Conservation (phyloP, 2,113 vertebrate species). For the Passer montanus region DNA sequence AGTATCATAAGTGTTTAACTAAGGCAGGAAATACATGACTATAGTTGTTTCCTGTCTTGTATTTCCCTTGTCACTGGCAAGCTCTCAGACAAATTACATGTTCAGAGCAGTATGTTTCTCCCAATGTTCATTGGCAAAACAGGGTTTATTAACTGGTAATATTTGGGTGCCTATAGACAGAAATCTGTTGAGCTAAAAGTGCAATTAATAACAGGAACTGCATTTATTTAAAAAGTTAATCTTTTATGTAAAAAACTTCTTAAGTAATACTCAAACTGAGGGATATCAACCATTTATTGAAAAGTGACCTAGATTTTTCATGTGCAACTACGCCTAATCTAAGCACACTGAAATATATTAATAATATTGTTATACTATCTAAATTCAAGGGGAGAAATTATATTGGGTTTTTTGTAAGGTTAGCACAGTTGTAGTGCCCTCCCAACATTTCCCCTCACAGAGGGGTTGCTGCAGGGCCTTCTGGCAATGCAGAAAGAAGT, state of each 20-base stretch:
- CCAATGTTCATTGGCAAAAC: background rate
- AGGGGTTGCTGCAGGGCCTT: background rate
- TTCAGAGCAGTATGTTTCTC: background rate
- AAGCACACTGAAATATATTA: background rate
- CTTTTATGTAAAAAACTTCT: background rate
- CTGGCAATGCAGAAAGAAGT: background rate
- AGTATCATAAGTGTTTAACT: background rate
- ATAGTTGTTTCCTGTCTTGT: background rate
- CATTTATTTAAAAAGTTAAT: background rate
- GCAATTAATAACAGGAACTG: background rate
- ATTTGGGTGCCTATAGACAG: background rate
- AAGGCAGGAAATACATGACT: background rate
- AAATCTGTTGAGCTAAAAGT: background rate
- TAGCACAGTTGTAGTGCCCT: background rate
- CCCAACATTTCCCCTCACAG: rapidly evolving
- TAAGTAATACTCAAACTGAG: background rate
- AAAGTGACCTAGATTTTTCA: background rate
- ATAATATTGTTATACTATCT: background rate
- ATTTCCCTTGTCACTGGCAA: background rate
- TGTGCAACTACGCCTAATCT: background rate
- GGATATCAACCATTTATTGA: background rate
- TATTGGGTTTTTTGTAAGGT: background rate
- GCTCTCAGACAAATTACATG: background rate
- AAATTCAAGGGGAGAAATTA: background rate
- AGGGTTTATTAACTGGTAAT: background rate